Base-by-base conservation (phyloP, 2,113 vertebrate genomes). In the Urocolius indicus region DNA sequence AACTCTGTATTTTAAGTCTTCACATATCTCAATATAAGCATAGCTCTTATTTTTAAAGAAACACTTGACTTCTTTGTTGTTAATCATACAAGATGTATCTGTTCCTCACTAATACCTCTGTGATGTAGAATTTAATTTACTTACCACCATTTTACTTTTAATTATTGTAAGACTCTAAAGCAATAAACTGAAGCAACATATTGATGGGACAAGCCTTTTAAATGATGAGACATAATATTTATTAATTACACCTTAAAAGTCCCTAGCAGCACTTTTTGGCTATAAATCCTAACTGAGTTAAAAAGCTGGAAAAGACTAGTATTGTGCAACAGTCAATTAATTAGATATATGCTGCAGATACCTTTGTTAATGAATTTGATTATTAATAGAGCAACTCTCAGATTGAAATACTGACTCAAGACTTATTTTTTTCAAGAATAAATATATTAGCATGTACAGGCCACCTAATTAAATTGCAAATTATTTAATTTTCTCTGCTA, bases 211-310 rank as follows among this genome's bases (percentile, higher is more conserved):
- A 97, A 95, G 82, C 43, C 71, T 95, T 93, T 95, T 84, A 97
- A 97, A 84, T 84, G 68, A 93, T 89, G 90, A 87, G 52, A 75
- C 46, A 87, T 80, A 94, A 77, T 84, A 92, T 72, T 96, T 76
- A 84, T 96, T 97, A 97, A 97, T 96, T 75, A 66, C 48, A 91
- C 67, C 54, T 91, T 95, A 92, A 89, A 97, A 90, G 78, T 94
- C 52, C n/a, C 89, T 74, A 59, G 68, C n/a, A 91, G 49, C 24
- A 87, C 46, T 84, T 72, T 72, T 85, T 96, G 95, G 52, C 83
- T 96, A 73, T 94, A 95, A 95, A 94, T 97, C 83, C 52, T 66
- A 45, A 6, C 48, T 96, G 65, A 89, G 61, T 95, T 98, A 30
- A 94, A 95, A 95, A 82, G 41, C 79, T 54, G 63, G 46, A 89